Conservation (phyloP, 2,888 invertebrate genomes). For the Microctonus hyperodae region DNA sequence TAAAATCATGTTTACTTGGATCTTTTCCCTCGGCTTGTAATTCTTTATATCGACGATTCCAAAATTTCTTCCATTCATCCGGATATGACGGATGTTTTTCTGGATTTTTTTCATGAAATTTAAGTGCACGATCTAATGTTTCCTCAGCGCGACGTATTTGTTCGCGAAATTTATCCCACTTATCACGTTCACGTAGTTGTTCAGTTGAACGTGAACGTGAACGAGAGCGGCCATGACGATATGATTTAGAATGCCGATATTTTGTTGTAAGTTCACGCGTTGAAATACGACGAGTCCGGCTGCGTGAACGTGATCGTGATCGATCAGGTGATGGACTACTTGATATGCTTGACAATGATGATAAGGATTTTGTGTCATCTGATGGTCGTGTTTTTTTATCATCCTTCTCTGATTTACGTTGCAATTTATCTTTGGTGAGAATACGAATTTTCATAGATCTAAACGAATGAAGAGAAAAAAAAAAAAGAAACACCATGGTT, state of each 20-base stretch:
- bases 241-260: conserved; percentile 25
- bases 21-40: conserved; percentile 78
- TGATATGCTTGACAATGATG: conserved; percentile 66
- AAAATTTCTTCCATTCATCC: conserved; percentile 90
- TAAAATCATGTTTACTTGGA: conserved; percentile 82
- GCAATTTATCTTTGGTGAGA: conserved; percentile 58
- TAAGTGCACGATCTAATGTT: conserved; percentile 71
- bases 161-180: conserved; percentile 66
- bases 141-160: conserved; percentile 64
- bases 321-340: conserved; percentile 62
- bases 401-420: conserved; percentile 49
- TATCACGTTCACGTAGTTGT: conserved; percentile 63
- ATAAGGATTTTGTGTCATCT: conserved; percentile 63
- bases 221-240: conserved; percentile 36
- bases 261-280: conserved; percentile 26
- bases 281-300: conserved; percentile 34
- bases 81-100: conserved; percentile 89
- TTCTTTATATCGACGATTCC: conserved; percentile 85
- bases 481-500: neutral
- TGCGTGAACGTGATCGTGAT: conserved; percentile 55
- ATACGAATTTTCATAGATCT: conserved; percentile 60
- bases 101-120: conserved; percentile 83
- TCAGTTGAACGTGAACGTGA: conserved; percentile 50
- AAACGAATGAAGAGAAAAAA: conserved; percentile 28
- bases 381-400: conserved; percentile 49